These are phyloP conservation scores for Fregetta grallaria DNA, from an alignment of 2,113 vertebrate species.

Conservation along the genomic window DNA sequence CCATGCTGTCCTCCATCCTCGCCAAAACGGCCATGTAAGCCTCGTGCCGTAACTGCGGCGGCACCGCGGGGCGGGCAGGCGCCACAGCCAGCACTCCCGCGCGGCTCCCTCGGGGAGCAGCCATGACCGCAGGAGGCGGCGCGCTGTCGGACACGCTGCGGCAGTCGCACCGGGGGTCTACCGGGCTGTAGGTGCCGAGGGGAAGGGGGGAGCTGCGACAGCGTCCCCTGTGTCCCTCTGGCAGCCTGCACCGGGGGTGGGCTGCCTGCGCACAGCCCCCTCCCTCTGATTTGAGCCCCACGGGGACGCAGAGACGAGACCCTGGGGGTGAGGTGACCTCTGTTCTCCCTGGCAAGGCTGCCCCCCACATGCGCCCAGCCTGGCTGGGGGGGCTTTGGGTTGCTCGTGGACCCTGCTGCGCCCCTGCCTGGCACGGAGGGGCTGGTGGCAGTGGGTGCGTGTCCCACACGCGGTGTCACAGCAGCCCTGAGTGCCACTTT, in stretches of 20 bases:
- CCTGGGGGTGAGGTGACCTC: background rate
- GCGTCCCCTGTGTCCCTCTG: background rate
- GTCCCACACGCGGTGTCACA: background rate
- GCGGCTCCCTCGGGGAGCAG: too few relatives aligned
- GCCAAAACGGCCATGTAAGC: constrained; percentile 92
- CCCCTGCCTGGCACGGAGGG: background rate
- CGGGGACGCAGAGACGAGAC: background rate
- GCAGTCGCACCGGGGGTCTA: background rate
- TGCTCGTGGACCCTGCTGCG: accelerated
- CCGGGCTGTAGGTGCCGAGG: background rate
- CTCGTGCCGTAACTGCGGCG: accelerated
- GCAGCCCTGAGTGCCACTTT: accelerated
- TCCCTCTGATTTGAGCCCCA: background rate
- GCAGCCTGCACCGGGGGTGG: background rate
- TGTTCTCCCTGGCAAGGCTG: background rate
- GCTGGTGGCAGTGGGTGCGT: background rate
- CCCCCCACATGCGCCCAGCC: background rate
- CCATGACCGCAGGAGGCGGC: background rate
- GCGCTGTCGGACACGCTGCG: background rate
- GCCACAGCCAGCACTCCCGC: too few relatives aligned
- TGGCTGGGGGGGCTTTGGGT: background rate
- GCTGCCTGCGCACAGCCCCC: background rate
- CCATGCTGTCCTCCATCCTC: constrained; percentile 90
- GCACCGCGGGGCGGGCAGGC: background rate
- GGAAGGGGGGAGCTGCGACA: background rate